Conservation (phyloP, 2,888 invertebrate genomes). For the Ischnura elegans region DNA sequence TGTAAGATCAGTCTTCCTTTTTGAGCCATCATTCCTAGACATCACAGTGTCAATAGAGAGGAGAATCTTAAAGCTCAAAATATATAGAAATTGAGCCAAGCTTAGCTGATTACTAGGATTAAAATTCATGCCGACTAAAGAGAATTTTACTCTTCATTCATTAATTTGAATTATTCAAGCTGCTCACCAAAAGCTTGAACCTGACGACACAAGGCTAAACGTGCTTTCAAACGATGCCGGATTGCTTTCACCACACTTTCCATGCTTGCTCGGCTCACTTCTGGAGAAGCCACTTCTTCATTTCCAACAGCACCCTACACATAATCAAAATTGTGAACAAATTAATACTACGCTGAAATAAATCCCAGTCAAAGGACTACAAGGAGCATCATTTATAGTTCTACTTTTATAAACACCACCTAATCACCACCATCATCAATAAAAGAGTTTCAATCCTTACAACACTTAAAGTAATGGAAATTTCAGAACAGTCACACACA, state of each 20-base stretch:
- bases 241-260: constrained; percentile 88
- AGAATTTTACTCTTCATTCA: background rate
- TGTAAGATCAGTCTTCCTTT: background rate
- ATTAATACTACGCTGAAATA: too few species aligned
- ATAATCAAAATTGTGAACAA: background rate
- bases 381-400: too few species aligned
- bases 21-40: background rate
- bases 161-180: constrained; percentile 71
- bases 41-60: background rate
- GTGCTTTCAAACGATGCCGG: constrained; percentile 86
- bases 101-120: background rate
- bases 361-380: too few species aligned
- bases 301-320: constrained; percentile 23
- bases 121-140: background rate
- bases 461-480: too few species aligned
- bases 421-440: too few species aligned
- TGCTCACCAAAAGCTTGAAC: constrained; percentile 82
- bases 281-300: constrained; percentile 74
- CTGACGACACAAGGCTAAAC: constrained; percentile 88
- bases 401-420: too few species aligned
- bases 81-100: background rate
- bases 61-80: background rate
- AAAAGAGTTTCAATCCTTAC: too few species aligned
- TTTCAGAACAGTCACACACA: too few species aligned
- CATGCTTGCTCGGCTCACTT: constrained; percentile 83